A percentile compares a stretch with the other conserved stretches of the same genome.
Conservation (phyloP, 2,888 invertebrate species). For the Brenthis hecate region DNA sequence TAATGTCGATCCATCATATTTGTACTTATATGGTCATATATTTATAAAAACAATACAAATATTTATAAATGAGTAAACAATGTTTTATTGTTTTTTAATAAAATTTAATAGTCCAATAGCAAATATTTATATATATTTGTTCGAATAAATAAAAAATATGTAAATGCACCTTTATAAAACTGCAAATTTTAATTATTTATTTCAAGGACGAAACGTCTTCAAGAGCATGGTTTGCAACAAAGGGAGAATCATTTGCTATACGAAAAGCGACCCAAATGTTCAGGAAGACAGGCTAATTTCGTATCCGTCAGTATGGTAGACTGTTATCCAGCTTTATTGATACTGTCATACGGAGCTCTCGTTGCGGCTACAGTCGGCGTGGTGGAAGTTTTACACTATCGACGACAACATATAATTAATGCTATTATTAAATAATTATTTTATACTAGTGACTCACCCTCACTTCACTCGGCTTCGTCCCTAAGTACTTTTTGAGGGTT, state of each 20-base stretch:
- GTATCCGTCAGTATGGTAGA: slow-evolving; percentile 86
- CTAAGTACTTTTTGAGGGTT: no score
- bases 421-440: slow-evolving; percentile 16
- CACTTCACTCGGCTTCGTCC: no score
- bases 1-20: no score
- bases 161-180: not conserved
- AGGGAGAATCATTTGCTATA: slow-evolving; percentile 83
- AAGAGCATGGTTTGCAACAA: slow-evolving; percentile 81
- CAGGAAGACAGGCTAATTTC: slow-evolving; percentile 82
- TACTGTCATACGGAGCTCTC: slow-evolving; percentile 61
- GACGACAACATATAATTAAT: slow-evolving; percentile 44
- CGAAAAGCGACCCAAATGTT: slow-evolving; percentile 84
- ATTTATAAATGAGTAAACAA: no score
- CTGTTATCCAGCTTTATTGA: slow-evolving; percentile 75
- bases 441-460: no score
- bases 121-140: no score
- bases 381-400: slow-evolving; percentile 54
- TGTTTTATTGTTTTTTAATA: no score
- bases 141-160: no score
- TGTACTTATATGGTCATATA: no score
- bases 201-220: slow-evolving; percentile 68
- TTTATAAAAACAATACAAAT: no score
- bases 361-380: slow-evolving; percentile 52
- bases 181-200: slow-evolving; percentile 6
- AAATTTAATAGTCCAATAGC: no score